Conservation (phyloP, 2,888 invertebrate genomes). For the Hyppa rectilinea region DNA sequence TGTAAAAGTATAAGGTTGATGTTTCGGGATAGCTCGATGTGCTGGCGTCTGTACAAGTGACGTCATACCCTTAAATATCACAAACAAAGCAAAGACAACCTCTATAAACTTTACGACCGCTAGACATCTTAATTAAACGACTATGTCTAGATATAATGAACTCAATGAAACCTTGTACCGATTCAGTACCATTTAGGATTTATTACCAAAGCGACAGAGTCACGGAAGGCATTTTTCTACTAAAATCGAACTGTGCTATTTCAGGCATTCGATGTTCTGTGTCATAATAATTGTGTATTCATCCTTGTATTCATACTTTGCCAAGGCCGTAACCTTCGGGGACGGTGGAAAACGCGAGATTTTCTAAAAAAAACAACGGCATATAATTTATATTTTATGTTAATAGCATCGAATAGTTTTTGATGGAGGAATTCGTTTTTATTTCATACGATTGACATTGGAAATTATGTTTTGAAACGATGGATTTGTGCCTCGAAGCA, state of each 20-base stretch:
- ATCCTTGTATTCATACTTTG: conserved; percentile 40
- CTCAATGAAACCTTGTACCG: conserved; percentile 42
- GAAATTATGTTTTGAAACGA: conserved; percentile 37
- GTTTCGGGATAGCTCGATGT: too few relatives aligned
- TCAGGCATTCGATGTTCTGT: conserved; percentile 47
- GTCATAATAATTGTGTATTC: conserved; percentile 49
- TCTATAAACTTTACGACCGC: not conserved
- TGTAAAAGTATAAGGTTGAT: too few relatives aligned
- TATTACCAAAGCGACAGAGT: conserved; percentile 50
- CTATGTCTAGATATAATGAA: conserved; percentile 28
- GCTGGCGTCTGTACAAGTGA: not conserved
- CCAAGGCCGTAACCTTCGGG: conserved; percentile 46
- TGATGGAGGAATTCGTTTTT: conserved; percentile 37
- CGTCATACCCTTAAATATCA: not conserved
- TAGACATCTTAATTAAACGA: conserved; percentile 30
- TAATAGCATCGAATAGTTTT: conserved; percentile 46
- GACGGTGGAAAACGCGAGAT: conserved; percentile 20
- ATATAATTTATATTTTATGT: conserved; percentile 46
- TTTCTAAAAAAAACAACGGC: conserved; percentile 38
- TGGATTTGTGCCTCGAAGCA: conserved; percentile 13
- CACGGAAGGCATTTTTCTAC: conserved; percentile 60
- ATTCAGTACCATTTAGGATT: conserved; percentile 48
- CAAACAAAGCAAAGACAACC: not conserved
- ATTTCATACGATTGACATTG: conserved; percentile 45
- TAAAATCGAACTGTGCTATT: conserved; percentile 54